Base-by-base conservation (phyloP, 2,888 invertebrate genomes). In the Pristionchus arcanus region DNA sequence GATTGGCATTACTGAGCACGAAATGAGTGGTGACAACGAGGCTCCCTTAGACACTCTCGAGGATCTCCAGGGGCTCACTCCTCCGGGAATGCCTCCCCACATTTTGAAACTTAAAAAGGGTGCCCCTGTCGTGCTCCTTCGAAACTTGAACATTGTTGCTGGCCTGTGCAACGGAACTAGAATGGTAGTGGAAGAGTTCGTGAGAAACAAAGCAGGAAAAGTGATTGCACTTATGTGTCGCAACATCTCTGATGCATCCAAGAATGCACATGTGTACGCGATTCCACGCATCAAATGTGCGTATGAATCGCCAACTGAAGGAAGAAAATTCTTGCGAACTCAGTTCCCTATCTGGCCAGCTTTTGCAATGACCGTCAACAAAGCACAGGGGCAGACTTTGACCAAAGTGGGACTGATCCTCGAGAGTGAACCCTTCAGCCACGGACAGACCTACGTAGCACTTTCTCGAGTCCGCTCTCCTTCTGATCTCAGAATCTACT, bases 401-500 rank as follows among this genome's bases (percentile, higher is more conserved):
- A 42, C 42, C 42, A 42, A 42, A 42, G 42, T 42, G 42, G 42
- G 42, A 42, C 9, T 42, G 42, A 42, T 42, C 42, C 42, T 42
- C 42, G 42, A 42, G 42, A 42, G 42, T 42, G 42, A 42, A 42
- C 42, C 42, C 42, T 92, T 93, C 81, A 42, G 71, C 19, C 93
- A 92, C 55, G 92, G 92, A 16, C 92, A 92, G 31, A n/a, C 91
- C 4, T 93, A 92, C 42, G 93, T 93, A 13, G 93, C 91, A 2
- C 31, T 92, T 19, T 91, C 92, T 16, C 89, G 92, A 59, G 91
- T 89, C 9, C 77, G 88, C 81, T 85, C 71, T 2, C 83, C 89
- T 59, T 21, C 53, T 0, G 83, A 71, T 25, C 16, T 90, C n/a
- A 42, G 83, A 15, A 88, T 91, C 42, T 86, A 66, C n/a, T 19